Evolutionary conservation across 2,113 vertebrate species (phyloP).

Genomic region (Alaudala cheleensis): DNA sequence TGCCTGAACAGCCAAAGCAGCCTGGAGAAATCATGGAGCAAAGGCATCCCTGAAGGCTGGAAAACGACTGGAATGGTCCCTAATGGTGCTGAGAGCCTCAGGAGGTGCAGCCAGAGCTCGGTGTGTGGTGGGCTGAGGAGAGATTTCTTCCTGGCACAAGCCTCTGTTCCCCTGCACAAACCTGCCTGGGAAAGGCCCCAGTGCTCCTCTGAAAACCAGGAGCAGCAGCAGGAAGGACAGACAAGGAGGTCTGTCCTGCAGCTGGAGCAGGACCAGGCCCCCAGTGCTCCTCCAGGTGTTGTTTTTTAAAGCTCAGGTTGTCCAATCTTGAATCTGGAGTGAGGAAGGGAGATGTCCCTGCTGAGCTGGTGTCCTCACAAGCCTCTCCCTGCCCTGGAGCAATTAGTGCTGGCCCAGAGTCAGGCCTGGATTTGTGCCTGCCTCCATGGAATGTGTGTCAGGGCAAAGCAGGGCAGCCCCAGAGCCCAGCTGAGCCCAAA

Average conservation of each 20-base stretch:
- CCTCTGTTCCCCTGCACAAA: background rate
- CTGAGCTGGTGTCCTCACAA: background rate
- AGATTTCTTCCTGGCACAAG: background rate
- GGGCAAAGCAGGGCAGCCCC: background rate
- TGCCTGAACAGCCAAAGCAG: no score
- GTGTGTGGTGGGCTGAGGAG: background rate
- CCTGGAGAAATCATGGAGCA: background rate
- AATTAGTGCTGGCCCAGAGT: background rate
- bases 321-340: background rate
- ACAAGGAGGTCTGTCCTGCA: background rate
- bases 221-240: background rate
- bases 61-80: background rate
- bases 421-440: background rate
- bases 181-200: background rate
- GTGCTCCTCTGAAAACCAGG: background rate
- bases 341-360: background rate
- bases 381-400: background rate
- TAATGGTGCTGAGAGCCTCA: background rate
- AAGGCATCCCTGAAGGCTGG: background rate
- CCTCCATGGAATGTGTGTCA: background rate
- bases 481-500: background rate
- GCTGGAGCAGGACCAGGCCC: background rate
- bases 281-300: background rate
- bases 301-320: background rate
- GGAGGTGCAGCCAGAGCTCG: background rate